Conservation (phyloP, 1,140 invertebrate species). For the Chrysopa pallens region DNA sequence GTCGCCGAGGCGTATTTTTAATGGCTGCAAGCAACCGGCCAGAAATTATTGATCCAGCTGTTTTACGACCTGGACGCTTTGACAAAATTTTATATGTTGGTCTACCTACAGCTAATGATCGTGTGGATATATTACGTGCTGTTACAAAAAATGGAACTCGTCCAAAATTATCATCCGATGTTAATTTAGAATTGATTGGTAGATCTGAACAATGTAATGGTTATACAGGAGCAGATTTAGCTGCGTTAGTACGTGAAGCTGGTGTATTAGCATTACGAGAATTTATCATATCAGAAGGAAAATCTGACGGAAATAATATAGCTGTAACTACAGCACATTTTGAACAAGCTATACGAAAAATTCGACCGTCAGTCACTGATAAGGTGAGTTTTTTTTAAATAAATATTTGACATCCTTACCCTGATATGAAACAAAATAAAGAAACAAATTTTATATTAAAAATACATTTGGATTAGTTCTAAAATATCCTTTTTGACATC, state of each 20-base stretch:
- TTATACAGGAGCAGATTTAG: slow-evolving; percentile 85
- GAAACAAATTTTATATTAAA: too few relatives aligned
- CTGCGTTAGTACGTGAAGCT: slow-evolving; percentile 69
- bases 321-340: slow-evolving; percentile 30
- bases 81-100: slow-evolving; percentile 92
- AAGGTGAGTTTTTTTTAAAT: slow-evolving; percentile 26
- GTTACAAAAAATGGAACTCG: slow-evolving; percentile 76
- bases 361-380: slow-evolving; percentile 60
- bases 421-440: too few relatives aligned
- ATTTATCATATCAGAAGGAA: slow-evolving; percentile 25
- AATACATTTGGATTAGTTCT: slow-evolving; percentile 2
- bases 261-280: slow-evolving; percentile 57
- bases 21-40: slow-evolving; percentile 94
- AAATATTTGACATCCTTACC: not conserved
- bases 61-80: slow-evolving; percentile 82
- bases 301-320: slow-evolving; percentile 13
- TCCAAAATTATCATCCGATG: slow-evolving; percentile 56
- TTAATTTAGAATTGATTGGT: slow-evolving; percentile 51
- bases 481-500: too few relatives aligned
- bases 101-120: slow-evolving; percentile 59
- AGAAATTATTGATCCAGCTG: slow-evolving; percentile 92
- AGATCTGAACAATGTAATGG: slow-evolving; percentile 47
- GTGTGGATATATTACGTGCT: slow-evolving; percentile 76
- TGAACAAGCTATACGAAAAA: slow-evolving; percentile 45
- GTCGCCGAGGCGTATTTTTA: slow-evolving; percentile 76